phyloP scores from a whole-genome alignment of 1,140 invertebrate species.

The Cotesia vestalis region DNA sequence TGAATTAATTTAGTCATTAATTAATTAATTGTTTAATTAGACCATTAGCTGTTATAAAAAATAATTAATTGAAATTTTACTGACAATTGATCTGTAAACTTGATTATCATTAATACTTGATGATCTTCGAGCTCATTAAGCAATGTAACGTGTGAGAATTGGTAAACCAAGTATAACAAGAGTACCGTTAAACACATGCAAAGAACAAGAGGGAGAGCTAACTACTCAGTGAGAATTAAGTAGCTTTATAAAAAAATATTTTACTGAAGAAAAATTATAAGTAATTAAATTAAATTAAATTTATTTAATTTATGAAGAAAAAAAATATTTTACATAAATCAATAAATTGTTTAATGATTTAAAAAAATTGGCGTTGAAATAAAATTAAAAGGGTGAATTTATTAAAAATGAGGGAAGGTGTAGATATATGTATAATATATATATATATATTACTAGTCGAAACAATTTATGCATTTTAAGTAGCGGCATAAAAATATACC shows the following conservation, averaged over 20 bases:
- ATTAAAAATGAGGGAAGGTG: neutral
- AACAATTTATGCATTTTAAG: neutral
- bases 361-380: neutral
- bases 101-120: neutral
- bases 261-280: too few relatives aligned
- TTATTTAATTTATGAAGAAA: neutral
- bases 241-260: neutral
- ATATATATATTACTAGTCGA: constrained; percentile 5
- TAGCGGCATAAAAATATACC: constrained; percentile 61
- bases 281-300: neutral
- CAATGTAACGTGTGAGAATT: constrained; percentile 33
- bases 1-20: too few relatives aligned
- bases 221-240: neutral
- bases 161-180: constrained; percentile 30
- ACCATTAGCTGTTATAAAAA: too few relatives aligned
- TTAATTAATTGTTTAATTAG: too few relatives aligned
- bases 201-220: constrained; percentile 9
- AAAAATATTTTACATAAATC: neutral
- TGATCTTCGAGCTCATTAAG: neutral
- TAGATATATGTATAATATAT: neutral
- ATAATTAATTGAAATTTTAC: too few relatives aligned
- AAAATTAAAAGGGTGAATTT: neutral
- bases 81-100: too few relatives aligned
- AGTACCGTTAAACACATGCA: constrained; percentile 35
- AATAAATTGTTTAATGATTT: neutral